Conservation (phyloP, 2,797 vertebrate species). For the Sebastes cheni region DNA sequence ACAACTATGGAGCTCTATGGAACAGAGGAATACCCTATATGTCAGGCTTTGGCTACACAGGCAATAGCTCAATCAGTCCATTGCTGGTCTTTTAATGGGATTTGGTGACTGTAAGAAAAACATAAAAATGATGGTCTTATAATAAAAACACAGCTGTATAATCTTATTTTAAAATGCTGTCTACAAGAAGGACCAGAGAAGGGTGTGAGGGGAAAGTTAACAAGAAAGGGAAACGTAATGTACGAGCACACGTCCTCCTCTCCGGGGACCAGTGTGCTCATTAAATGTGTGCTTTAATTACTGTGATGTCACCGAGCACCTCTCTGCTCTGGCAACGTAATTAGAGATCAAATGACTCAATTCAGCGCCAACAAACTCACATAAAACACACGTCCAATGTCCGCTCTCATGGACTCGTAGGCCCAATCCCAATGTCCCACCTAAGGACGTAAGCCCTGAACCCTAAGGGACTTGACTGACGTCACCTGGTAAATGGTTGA, state of each 20-base stretch:
- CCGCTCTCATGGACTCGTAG: background rate
- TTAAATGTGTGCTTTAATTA: slow-evolving; percentile 73
- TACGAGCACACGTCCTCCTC: slow-evolving; percentile 12
- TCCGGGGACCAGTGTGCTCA: slow-evolving; percentile 39
- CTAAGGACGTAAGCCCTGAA: too few relatives aligned
- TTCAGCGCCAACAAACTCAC: slow-evolving; percentile 13
- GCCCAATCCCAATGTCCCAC: background rate
- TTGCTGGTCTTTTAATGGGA: background rate
- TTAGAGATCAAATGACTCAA: slow-evolving; percentile 51
- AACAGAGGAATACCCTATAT: background rate
- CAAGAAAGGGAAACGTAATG: background rate
- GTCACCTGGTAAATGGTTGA: too few relatives aligned
- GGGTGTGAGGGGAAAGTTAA: background rate
- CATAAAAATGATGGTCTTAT: background rate
- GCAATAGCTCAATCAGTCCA: background rate
- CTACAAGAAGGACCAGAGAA: background rate
- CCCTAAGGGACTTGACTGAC: background rate
- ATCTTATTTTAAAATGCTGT: background rate
- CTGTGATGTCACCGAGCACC: slow-evolving; percentile 52
- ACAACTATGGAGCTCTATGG: background rate
- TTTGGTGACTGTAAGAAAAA: background rate
- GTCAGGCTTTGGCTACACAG: background rate
- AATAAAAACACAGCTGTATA: background rate
- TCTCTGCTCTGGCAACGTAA: slow-evolving; percentile 37
- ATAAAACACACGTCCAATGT: background rate